Evolutionary conservation across 64 coral and sea anemone genomes (phyloP).

Genomic region (Anthopleura sola): DNA sequence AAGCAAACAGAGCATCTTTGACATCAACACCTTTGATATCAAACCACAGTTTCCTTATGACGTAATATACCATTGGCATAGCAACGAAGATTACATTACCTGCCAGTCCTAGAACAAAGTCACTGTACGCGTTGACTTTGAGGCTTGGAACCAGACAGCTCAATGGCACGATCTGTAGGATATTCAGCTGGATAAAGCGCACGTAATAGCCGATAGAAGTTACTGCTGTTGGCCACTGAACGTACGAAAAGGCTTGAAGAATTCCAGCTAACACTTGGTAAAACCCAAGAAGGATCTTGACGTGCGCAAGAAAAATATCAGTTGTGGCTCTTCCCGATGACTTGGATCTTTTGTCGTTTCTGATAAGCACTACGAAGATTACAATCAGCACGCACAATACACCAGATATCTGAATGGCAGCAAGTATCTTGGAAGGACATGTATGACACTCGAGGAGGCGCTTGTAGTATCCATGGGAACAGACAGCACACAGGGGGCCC

Average conservation of each 20-base stretch:
- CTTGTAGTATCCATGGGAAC: constrained; percentile 20
- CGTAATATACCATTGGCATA: background rate
- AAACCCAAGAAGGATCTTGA: constrained; percentile 45
- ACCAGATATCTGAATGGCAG: background rate
- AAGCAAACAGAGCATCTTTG: background rate
- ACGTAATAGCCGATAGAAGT: constrained; percentile 5
- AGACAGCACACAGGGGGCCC: constrained; percentile 39
- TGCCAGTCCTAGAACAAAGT: constrained; percentile 7
- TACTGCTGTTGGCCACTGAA: background rate
- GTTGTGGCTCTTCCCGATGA: background rate
- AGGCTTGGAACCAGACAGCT: background rate
- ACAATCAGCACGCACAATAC: background rate
- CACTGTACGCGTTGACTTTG: constrained; percentile 14
- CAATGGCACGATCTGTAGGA: constrained; percentile 18
- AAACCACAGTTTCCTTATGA: background rate
- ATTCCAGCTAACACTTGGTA: constrained; percentile 27
- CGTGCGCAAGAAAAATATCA: constrained; percentile 25
- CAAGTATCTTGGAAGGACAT: constrained; percentile 7
- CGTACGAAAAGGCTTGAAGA: background rate
- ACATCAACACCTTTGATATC: background rate
- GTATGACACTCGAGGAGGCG: background rate
- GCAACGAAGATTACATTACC: background rate
- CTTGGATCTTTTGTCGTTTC: background rate
- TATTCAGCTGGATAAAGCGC: constrained; percentile 19
- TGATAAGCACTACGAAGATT: background rate